These are phyloP conservation scores for Drosophila maculinotata DNA, from an alignment of 2,888 invertebrate species.

Conservation along the genomic window DNA sequence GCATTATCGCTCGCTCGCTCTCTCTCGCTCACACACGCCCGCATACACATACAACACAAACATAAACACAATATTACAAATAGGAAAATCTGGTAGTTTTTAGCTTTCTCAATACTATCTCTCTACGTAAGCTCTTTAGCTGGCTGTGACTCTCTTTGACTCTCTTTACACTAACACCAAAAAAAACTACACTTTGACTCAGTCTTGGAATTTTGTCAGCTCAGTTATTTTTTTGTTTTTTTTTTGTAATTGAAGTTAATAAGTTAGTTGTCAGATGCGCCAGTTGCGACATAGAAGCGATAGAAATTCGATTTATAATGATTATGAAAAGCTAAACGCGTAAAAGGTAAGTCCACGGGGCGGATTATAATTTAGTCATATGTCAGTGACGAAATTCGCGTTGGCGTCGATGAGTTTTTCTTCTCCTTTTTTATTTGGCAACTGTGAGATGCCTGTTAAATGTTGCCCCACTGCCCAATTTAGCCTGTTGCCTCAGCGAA, in stretches of 20 bases:
- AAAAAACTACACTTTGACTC: constrained; percentile 61
- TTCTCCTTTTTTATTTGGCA: too few species aligned
- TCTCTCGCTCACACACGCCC: constrained; percentile 16
- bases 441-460: constrained; percentile 2
- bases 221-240: constrained; percentile 32
- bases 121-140: constrained; percentile 24
- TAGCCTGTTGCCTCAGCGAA: constrained; percentile 29
- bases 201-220: constrained; percentile 66
- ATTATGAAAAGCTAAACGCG: constrained; percentile 33
- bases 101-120: constrained; percentile 32
- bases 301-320: constrained; percentile 70
- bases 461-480: constrained; percentile 17
- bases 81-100: constrained; percentile 27
- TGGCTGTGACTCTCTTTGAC: constrained; percentile 23
- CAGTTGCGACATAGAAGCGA: constrained; percentile 63
- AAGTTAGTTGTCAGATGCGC: constrained; percentile 49
- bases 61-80: constrained; percentile 20
- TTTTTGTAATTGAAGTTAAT: constrained; percentile 9
- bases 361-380: constrained; percentile 63
- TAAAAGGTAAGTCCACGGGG: constrained; percentile 64
- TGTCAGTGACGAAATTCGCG: constrained; percentile 39
- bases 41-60: constrained; percentile 51
- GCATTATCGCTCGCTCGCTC: constrained; percentile 4
- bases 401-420: constrained; percentile 13
- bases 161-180: constrained; percentile 67